Evolutionary conservation across 2,888 invertebrate genomes (phyloP), one percentile per base, ranked within the genome.

Genomic region (Plagodis pulveraria): DNA sequence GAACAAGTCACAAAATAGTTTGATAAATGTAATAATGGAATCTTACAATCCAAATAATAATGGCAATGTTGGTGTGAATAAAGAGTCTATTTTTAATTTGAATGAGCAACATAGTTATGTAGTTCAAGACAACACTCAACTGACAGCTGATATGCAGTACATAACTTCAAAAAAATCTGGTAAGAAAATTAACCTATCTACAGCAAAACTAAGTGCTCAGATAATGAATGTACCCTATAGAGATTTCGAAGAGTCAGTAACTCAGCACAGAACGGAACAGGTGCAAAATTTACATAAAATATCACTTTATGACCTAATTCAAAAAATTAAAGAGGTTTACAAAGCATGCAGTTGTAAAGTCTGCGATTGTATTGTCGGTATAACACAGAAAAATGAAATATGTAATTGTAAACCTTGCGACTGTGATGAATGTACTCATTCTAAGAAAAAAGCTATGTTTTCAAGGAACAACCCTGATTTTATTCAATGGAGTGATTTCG

Each of bases 331-430:
- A 71, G 84, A 88, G 63, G 78, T 79, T 11, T 90, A 86, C 50
- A 76, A 83, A 48, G 85, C 83, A 0, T 91, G 91, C 50, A 87
- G 80, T 71, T 90, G 91, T 60, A 88, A 82, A 78, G 78, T 88
- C 35, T 91, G 90, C 53, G 84, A 88, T 67, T 91, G 90, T 48
- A 68, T 86, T 12, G 63, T 58, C 32, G 70, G 67, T 6, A 77
- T 68, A 65, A 44, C 69, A 11, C 22, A 65, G 22, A 49, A 49
- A 5, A 60, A 54, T 12, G 72, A 65, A 33, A 59, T 58, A 5
- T 83, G 85, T 53, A 68, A 73, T 10, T 81, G 84, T 58, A 77
- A 78, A 38, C 80, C 80, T 41, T 83, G 83, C 53, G 72, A 82
- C 11, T 83, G 80, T 55, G 56, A 64, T 6, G 76, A 78, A 35